Base-by-base conservation (phyloP, 2,888 invertebrate species). In the Candidula unifasciata region DNA sequence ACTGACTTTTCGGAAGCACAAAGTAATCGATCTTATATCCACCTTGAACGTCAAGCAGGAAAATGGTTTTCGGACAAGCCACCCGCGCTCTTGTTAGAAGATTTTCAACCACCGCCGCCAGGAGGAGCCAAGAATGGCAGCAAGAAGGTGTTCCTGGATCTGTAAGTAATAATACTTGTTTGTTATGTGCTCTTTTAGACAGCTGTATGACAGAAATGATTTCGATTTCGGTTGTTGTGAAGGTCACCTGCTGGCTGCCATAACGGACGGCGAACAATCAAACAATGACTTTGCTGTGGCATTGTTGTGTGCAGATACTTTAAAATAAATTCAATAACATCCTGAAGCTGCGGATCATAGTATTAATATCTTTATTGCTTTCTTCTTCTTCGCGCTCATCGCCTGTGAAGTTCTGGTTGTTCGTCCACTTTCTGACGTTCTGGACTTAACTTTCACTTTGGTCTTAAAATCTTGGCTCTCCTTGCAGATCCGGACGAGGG, bases 71-170 rank as follows among this genome's bases (percentile, higher is more conserved):
- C 80, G 86, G 85, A 37, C 79, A 82, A 73, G 82, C 83, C 30
- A 69, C 85, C 24, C 86, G 87, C 27, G 44, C 77, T 27, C 44
- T 87, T 33, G 87, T 76, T 24, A 83, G 89, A 52, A 84, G 86
- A 77, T 89, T 89, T 82, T 84, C 89, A 33, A 90, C 89, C 16
- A 82, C 90, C 57, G 84, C 83, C 52, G 89, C 87, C 6, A 86
- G 85, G 37, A 87, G 90, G 37, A 88, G 89, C 66, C 85, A 88
- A 54, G 80, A 87, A 82, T 88, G 88, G 85, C 90, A 90, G 69
- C 91, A 91, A 80, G 86, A 89, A 69, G 91, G 91, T 30, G 87
- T 89, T 30, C 89, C 91, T n/a, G 91, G 91, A 82, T 79, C 90
- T 57, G 91, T 91, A 86, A 86, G 88, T 83, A 80, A 44, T 24